These are phyloP conservation scores for Dasysyrphus tricinctus DNA, from an alignment of 2,888 invertebrate genomes.

Conservation along the genomic window DNA sequence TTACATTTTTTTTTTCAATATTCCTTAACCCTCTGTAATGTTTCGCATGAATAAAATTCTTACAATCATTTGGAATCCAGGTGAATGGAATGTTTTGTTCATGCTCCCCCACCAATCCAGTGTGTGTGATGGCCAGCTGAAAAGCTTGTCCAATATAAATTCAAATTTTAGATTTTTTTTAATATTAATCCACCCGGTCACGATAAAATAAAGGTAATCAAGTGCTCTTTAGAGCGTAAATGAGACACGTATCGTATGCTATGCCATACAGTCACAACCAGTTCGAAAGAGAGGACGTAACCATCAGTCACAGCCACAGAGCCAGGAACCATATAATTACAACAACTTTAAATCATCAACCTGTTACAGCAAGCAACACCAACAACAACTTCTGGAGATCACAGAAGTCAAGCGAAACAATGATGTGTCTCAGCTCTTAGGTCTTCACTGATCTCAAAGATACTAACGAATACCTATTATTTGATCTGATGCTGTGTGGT, in stretches of 20 bases:
- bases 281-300: conserved; percentile 41
- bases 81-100: background rate
- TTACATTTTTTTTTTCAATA: no score
- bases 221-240: conserved; percentile 71
- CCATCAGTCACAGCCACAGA: conserved; percentile 48
- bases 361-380: conserved; percentile 52
- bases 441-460: conserved; percentile 11
- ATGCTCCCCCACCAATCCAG: background rate
- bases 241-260: conserved; percentile 44
- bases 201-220: conserved; percentile 72
- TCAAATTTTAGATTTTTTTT: background rate
- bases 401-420: conserved; percentile 54
- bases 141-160: background rate
- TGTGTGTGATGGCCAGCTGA: background rate
- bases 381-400: conserved; percentile 12
- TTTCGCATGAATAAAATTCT: background rate
- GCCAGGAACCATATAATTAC: conserved; percentile 66
- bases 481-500: conserved; percentile 13
- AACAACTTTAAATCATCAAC: conserved; percentile 49
- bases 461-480: background rate
- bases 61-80: background rate
- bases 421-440: conserved; percentile 31
- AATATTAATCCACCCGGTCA: conserved; percentile 57
- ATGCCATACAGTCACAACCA: conserved; percentile 8
- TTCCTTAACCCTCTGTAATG: no score